These are phyloP conservation scores for Sakesphorus luctuosus DNA, from an alignment of 2,113 vertebrate species.

Conservation along the genomic window DNA sequence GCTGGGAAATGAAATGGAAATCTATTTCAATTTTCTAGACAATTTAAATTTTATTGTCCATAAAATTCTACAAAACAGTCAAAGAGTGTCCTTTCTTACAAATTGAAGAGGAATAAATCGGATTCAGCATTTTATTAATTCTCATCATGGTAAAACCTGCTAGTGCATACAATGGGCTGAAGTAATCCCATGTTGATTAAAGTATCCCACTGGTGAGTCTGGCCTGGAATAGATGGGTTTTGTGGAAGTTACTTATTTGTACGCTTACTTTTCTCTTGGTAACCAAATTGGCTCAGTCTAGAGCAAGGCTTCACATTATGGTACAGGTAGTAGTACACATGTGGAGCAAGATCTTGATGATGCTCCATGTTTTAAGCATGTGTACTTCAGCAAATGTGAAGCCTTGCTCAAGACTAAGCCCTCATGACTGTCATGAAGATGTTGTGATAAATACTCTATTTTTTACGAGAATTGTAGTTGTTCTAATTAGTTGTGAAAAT, in stretches of 20 bases:
- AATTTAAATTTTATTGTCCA: conserved; percentile 65
- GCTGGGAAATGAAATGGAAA: conserved; percentile 69
- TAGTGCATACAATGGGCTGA: not conserved
- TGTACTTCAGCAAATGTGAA: not conserved
- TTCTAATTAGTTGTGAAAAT: not conserved
- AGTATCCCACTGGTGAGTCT: not conserved
- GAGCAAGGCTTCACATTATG: not conserved
- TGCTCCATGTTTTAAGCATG: not conserved
- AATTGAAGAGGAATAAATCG: conserved; percentile 36
- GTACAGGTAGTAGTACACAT: not conserved
- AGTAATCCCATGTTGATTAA: not conserved
- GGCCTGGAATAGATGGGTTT: not conserved
- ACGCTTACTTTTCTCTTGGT: not conserved
- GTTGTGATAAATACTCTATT: not conserved
- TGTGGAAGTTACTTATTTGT: conserved; percentile 2
- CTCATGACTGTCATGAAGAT: not conserved
- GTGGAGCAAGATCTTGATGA: not conserved
- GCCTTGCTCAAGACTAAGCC: not conserved
- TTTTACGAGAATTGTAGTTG: not conserved
- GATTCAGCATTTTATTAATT: conserved; percentile 25
- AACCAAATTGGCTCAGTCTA: not conserved
- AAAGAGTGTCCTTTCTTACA: not conserved
- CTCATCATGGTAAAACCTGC: not conserved
- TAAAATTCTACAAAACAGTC: conserved; percentile 58
- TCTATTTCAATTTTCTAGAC: conserved; percentile 69